Evolutionary conservation across 2,113 vertebrate species (phyloP).

Genomic region (Vulpes lagopus): DNA sequence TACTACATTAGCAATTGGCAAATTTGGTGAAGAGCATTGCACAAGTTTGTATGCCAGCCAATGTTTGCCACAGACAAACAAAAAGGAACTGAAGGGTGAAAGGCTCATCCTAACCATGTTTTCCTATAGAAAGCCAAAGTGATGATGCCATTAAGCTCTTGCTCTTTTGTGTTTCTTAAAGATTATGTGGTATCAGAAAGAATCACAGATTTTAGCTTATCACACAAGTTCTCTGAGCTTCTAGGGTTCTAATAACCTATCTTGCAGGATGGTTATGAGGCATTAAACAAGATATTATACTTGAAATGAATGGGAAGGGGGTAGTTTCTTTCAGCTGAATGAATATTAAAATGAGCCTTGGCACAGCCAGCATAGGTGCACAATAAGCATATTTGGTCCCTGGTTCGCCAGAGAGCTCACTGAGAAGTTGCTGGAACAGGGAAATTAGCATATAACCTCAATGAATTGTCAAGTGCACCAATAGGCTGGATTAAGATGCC

Average conservation of each 20-base stretch:
- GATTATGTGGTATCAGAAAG: neutral
- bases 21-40: neutral
- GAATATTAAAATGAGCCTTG: neutral
- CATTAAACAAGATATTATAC: neutral
- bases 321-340: neutral
- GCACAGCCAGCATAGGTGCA: neutral
- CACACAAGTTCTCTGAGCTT: neutral
- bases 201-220: neutral
- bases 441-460: neutral
- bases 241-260: neutral
- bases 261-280: neutral
- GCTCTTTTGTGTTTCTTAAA: neutral
- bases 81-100: neutral
- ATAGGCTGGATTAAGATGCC: neutral
- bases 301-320: neutral
- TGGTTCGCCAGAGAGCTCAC: neutral
- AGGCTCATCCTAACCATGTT: neutral
- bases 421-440: neutral
- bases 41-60: neutral
- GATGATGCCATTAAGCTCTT: neutral
- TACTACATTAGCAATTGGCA: neutral
- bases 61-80: neutral
- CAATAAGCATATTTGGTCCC: neutral
- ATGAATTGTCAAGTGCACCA: neutral
- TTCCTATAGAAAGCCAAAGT: neutral